Evolutionary conservation across 2,113 vertebrate species (phyloP).

Genomic region (Picathartes gymnocephalus): DNA sequence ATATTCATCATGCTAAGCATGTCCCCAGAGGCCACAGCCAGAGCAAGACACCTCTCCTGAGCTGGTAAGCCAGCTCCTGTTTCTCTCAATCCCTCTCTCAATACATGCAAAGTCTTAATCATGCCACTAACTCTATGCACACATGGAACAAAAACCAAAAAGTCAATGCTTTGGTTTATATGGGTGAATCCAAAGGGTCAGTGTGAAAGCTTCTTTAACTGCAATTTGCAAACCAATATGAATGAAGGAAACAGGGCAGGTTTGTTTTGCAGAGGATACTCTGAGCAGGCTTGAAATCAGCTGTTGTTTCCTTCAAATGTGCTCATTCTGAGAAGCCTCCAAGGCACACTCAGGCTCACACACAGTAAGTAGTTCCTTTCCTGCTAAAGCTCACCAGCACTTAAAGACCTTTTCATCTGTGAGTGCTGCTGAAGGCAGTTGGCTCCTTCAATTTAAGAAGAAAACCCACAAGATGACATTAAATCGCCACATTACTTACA

Average conservation of each 20-base stretch:
- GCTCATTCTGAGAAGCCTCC: not conserved
- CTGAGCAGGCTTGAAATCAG: not conserved
- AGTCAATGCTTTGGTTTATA: not conserved
- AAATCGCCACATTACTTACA: not conserved
- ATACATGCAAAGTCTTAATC: not conserved
- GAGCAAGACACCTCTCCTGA: not conserved
- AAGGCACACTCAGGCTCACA: not conserved
- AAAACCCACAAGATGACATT: not conserved
- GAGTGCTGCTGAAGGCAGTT: not conserved
- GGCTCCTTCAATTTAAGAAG: not conserved
- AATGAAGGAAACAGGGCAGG: not conserved
- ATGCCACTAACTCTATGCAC: not conserved
- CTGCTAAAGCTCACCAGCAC: not conserved
- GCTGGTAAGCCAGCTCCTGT: not conserved
- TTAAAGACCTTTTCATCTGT: not conserved
- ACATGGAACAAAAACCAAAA: not conserved
- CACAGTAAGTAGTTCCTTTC: not conserved
- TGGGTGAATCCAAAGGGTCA: not conserved
- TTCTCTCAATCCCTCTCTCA: not conserved
- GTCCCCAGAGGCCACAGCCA: not conserved
- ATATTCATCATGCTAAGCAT: rapidly evolving
- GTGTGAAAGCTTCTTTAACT: not conserved
- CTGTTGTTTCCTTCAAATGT: not conserved
- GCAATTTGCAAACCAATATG: not conserved
- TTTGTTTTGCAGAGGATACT: not conserved